These are phyloP conservation scores for Iphiclides podalirius DNA, from an alignment of 2,888 invertebrate species.

Conservation along the genomic window DNA sequence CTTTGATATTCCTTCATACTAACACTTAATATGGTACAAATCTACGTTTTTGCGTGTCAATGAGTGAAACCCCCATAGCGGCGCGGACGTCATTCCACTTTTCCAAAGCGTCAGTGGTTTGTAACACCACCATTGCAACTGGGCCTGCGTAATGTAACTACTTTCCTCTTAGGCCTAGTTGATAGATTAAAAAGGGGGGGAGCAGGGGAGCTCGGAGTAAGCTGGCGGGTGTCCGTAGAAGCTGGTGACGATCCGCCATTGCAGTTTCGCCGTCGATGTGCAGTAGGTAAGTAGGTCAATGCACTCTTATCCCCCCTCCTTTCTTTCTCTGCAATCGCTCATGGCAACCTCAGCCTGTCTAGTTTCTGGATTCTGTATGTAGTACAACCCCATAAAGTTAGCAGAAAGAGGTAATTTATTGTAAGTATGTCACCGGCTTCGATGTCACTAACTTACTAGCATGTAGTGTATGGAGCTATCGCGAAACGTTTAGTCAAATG, in stretches of 20 bases:
- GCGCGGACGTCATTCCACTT: conserved; percentile 77
- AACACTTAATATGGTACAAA: conserved; percentile 49
- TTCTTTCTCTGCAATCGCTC: conserved; percentile 67
- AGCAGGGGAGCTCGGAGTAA: conserved; percentile 45
- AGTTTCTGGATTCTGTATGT: conserved; percentile 28
- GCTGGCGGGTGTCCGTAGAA: conserved; percentile 59
- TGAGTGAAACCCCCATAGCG: conserved; percentile 73
- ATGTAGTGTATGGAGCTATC: no score
- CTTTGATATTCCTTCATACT: no score
- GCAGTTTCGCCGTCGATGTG: conserved; percentile 70
- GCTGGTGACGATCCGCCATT: conserved; percentile 56
- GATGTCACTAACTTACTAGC: no score
- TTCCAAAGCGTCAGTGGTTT: conserved; percentile 70
- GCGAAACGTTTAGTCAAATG: no score
- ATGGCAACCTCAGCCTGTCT: conserved; percentile 67
- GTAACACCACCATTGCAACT: conserved; percentile 48
- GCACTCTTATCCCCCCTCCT: conserved; percentile 70
- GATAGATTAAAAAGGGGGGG: conserved; percentile 29
- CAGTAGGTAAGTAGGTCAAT: conserved; percentile 78
- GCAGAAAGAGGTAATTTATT: conserved; percentile 11
- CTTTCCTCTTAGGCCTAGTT: conserved; percentile 33
- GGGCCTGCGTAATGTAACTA: conserved; percentile 43
- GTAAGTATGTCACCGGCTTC: not conserved
- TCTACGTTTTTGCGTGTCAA: conserved; percentile 66
- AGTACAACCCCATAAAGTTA: conserved; percentile 16